phyloP scores from a whole-genome alignment of 2,113 vertebrate genomes.

The Phyllostomus hastatus region DNA sequence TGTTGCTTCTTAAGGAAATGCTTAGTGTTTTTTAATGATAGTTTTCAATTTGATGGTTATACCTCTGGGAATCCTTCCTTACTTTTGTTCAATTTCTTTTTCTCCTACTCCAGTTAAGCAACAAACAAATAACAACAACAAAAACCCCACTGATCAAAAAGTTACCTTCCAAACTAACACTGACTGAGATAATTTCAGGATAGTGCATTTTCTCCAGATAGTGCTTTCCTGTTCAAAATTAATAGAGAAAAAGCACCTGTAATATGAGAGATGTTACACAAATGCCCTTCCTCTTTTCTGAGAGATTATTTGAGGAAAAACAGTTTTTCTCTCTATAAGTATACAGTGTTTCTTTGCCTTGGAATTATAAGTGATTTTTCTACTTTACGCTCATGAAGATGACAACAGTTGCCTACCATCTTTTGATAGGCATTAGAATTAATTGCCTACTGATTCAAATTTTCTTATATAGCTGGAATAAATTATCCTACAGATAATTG shows the following conservation, averaged over 20 bases:
- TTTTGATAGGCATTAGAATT: neutral
- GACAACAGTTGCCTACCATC: neutral
- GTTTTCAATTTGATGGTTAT: neutral
- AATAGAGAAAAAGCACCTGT: neutral
- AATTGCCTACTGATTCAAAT: neutral
- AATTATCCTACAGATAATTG: neutral
- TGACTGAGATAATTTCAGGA: neutral
- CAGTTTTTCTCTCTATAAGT: neutral
- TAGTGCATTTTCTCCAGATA: neutral
- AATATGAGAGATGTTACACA: neutral
- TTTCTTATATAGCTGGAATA: neutral
- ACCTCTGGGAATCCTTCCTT: neutral
- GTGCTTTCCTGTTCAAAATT: constrained; percentile 5
- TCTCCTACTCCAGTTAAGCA: neutral
- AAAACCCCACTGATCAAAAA: neutral
- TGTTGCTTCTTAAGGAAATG: neutral
- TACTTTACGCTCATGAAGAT: neutral
- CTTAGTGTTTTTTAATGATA: neutral
- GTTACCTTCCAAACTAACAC: neutral
- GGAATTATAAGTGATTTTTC: neutral
- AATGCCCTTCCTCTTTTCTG: neutral
- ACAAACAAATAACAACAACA: neutral
- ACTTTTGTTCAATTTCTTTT: neutral
- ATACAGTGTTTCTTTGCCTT: neutral
- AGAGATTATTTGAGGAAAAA: constrained; percentile 5